Conservation (phyloP, 2,888 invertebrate genomes). For the Panopea generosa region DNA sequence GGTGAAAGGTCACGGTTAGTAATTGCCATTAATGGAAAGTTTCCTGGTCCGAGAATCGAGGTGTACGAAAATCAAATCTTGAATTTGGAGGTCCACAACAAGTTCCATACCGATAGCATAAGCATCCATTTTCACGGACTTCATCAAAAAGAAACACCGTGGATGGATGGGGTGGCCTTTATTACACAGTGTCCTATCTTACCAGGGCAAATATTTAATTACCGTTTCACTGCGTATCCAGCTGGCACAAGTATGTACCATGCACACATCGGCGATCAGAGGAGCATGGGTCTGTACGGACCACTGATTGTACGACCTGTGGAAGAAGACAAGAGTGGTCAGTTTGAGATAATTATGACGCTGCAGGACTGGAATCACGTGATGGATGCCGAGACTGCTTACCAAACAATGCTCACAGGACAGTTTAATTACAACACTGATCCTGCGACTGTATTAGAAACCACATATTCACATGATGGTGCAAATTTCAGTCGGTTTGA, state of each 20-base stretch:
- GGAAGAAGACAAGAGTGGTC: background rate
- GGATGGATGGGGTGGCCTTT: slow-evolving; percentile 73
- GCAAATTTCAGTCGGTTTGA: slow-evolving; percentile 47
- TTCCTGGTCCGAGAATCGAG: slow-evolving; percentile 74
- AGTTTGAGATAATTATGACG: slow-evolving; percentile 48
- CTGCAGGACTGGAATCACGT: slow-evolving; percentile 74
- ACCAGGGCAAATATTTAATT: slow-evolving; percentile 68
- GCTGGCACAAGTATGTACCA: slow-evolving; percentile 70
- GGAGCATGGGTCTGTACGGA: slow-evolving; percentile 69
- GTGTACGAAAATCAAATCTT: slow-evolving; percentile 66
- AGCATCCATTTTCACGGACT: slow-evolving; percentile 75
- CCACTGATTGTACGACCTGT: slow-evolving; percentile 59
- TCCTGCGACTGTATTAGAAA: slow-evolving; percentile 5
- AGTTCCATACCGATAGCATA: slow-evolving; percentile 63
- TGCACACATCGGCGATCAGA: slow-evolving; percentile 70
- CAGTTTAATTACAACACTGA: slow-evolving; percentile 48
- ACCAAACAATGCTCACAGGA: slow-evolving; percentile 53
- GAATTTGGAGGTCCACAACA: slow-evolving; percentile 59
- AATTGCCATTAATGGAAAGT: slow-evolving; percentile 68
- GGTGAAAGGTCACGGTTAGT: slow-evolving; percentile 62
- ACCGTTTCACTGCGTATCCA: slow-evolving; percentile 64
- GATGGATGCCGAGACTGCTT: slow-evolving; percentile 60
- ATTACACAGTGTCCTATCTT: slow-evolving; percentile 76
- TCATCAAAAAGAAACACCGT: slow-evolving; percentile 65
- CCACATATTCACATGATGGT: slow-evolving; percentile 46